These are phyloP conservation scores for Pentamera pediparva DNA, from an alignment of 53 echinoderm and acorn worm species.

Conservation along the genomic window DNA sequence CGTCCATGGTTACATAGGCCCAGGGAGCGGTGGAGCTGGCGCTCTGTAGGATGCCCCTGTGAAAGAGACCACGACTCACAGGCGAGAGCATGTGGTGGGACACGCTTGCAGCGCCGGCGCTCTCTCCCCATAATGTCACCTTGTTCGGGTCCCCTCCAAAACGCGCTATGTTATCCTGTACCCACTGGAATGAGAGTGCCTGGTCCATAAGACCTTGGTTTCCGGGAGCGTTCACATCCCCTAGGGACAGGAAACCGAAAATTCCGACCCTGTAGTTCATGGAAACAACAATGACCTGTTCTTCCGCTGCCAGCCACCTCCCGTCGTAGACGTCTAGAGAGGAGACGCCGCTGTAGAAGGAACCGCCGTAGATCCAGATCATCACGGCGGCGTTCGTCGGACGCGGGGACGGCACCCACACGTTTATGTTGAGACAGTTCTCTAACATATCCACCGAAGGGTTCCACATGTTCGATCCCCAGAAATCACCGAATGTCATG, in stretches of 20 bases:
- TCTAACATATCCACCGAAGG: conserved; percentile 57
- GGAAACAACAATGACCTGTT: conserved; percentile 81
- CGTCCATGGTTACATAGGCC: conserved; percentile 69
- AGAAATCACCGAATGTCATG: conserved; percentile 44
- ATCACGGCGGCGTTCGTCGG: conserved; percentile 69
- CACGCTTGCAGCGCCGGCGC: conserved; percentile 91
- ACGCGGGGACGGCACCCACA: conserved; percentile 81
- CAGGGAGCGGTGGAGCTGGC: conserved; percentile 64
- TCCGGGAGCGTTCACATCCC: conserved; percentile 60
- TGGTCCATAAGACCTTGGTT: conserved; percentile 83
- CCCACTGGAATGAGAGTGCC: conserved; percentile 77
- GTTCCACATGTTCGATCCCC: conserved; percentile 82
- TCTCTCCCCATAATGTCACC: conserved; percentile 91
- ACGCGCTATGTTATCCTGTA: conserved; percentile 72
- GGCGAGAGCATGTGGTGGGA: conserved; percentile 72
- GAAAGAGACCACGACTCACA: conserved; percentile 57
- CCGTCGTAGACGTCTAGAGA: conserved; percentile 90
- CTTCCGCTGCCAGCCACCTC: conserved; percentile 63
- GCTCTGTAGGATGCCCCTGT: conserved; percentile 77
- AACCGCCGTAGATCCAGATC: conserved; percentile 89
- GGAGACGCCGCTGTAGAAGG: conserved; percentile 63
- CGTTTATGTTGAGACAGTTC: conserved; percentile 91
- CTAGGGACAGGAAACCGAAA: conserved; percentile 75
- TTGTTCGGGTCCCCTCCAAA: conserved; percentile 79
- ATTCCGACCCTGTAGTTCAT: conserved; percentile 85